Conservation (phyloP, 1,140 invertebrate genomes). For the Carposina sasakii region DNA sequence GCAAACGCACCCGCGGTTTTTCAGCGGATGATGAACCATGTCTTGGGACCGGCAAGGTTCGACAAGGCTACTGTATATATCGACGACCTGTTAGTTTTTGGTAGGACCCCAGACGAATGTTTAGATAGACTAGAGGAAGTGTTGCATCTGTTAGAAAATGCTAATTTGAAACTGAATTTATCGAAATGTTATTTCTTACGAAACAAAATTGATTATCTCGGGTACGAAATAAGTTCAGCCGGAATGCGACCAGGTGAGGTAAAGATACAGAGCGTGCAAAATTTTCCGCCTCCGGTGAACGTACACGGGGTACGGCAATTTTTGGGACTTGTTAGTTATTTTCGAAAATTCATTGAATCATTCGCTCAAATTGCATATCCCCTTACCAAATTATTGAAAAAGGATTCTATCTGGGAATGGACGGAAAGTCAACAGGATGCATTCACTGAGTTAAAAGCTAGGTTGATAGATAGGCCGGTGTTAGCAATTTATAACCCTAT, state of each 20-base stretch:
- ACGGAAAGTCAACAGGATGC: neutral
- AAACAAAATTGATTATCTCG: constrained; percentile 17
- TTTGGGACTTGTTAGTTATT: constrained; percentile 26
- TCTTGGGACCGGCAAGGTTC: neutral
- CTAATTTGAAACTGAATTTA: constrained; percentile 18
- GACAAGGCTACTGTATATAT: constrained; percentile 1
- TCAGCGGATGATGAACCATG: constrained; percentile 7
- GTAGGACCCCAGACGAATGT: constrained; percentile 24
- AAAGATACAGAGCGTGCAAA: constrained; percentile 26
- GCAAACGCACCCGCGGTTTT: constrained; percentile 5
- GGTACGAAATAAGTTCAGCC: constrained; percentile 17
- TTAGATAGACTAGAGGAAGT: constrained; percentile 28
- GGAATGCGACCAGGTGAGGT: constrained; percentile 18
- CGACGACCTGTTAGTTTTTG: neutral
- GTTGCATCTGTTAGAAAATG: constrained; percentile 23
- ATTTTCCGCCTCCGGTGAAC: constrained; percentile 21
- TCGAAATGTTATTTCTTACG: constrained; percentile 16
- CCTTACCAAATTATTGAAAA: constrained; percentile 17
- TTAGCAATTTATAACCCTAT: constrained; percentile 3
- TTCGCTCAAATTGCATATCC: constrained; percentile 30
- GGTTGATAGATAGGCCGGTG: neutral
- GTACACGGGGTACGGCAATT: constrained; percentile 22
- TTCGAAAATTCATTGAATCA: constrained; percentile 27
- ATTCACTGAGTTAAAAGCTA: neutral
- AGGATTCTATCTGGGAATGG: neutral